phyloP scores from a whole-genome alignment of 30 jellyfish, hydroid and myxozoan species.

The Chrysaora quinquecirrha region DNA sequence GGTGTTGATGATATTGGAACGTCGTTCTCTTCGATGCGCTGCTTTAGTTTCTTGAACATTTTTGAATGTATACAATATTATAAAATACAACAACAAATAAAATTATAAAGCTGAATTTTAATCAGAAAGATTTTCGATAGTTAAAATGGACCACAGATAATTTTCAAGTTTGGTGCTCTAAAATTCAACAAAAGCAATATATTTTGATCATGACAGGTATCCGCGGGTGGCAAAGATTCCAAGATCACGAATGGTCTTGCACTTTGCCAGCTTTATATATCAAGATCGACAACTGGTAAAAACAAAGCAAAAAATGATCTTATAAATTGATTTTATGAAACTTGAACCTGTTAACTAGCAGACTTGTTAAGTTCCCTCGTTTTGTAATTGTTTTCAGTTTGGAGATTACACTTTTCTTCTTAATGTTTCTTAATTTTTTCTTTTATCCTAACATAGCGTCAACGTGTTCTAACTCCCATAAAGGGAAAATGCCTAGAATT shows the following conservation, averaged over 20 bases:
- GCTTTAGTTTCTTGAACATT: conserved; percentile 92
- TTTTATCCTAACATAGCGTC: no score
- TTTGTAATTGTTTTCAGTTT: no score
- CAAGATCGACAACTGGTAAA: no score
- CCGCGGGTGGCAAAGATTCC: conserved; percentile 36
- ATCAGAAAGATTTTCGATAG: neutral
- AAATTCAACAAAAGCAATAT: neutral
- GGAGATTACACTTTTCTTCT: no score
- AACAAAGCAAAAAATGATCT: no score
- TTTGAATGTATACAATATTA: neutral
- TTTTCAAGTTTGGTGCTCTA: neutral
- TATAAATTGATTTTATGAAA: no score
- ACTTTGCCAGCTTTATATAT: neutral
- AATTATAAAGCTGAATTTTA: neutral
- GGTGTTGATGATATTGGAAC: conserved; percentile 59
- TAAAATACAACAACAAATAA: neutral
- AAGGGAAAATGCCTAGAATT: no score
- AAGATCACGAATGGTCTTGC: neutral
- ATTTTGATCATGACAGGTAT: conserved; percentile 68
- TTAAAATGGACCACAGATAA: neutral
- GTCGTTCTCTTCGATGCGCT: conserved; percentile 96
- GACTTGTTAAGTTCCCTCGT: no score
- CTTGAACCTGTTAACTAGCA: no score
- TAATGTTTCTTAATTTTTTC: no score
- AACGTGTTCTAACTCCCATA: no score